Evolutionary conservation across 2,888 invertebrate genomes (phyloP).

Genomic region (Atrina japonica): DNA sequence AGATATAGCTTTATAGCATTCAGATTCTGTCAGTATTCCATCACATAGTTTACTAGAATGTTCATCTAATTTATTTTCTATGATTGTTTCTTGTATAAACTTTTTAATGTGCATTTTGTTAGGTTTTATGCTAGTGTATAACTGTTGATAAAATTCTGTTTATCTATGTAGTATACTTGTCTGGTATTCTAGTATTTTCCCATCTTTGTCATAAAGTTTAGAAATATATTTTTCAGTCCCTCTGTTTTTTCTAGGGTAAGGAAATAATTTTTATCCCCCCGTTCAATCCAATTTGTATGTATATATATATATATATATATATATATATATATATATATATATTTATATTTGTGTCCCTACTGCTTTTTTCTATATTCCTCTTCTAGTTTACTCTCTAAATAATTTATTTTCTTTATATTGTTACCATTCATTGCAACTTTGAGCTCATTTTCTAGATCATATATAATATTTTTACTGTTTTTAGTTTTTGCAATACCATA

Average conservation of each 20-base stretch:
- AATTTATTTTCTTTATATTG: not conserved
- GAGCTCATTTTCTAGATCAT: not conserved
- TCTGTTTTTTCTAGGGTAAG: slow-evolving; percentile 64
- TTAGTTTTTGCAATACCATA: not conserved
- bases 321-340: not conserved
- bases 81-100: too few species aligned
- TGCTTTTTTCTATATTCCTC: slow-evolving; percentile 4
- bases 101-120: slow-evolving; percentile 12
- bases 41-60: not conserved
- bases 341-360: not conserved
- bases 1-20: slow-evolving; percentile 17
- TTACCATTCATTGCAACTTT: not conserved
- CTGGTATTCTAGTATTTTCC: not conserved
- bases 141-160: too few species aligned
- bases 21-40: not conserved
- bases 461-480: not conserved
- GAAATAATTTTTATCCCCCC: slow-evolving; percentile 77
- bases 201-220: not conserved
- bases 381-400: not conserved
- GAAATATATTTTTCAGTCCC: not conserved
- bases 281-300: slow-evolving; percentile 12
- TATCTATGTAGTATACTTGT: not conserved
- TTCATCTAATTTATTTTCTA: not conserved
- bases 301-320: not conserved
- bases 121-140: too few species aligned